Base-by-base conservation (phyloP, 2,797 vertebrate genomes). In the Graptemys geographica region DNA sequence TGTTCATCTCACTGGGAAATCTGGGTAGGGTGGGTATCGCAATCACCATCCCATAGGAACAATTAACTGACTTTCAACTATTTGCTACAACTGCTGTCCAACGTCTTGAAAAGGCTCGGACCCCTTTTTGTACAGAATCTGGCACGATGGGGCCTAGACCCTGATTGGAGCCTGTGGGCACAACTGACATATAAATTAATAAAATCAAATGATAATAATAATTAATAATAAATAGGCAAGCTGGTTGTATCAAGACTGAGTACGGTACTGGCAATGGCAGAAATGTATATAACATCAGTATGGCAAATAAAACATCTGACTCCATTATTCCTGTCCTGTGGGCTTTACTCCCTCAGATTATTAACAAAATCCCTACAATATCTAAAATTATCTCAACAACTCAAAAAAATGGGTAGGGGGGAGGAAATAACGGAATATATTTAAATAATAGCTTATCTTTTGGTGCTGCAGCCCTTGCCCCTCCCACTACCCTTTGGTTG, bases 341-440 rank as follows among this genome's bases (percentile, higher is more conserved):
- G 53, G 69, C 15, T 8, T 21, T 49, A 11, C 10, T 18, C 31
- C 11, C 28, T 79, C 62, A 76, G 94, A 69, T 52, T 49, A 31
- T 52, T 11, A 8, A 33, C 25, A 41, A 90, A 27, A 69, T 69
- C 33, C 33, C 33, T 69, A n/a, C 18, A 69, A 69, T n/a, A 69
- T 18, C 33, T 21, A 53, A 76, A 80, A 4, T 41, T 62, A 44
- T 51, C 49, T 16, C 81, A 28, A 41, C 4, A 79, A 15, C 23
- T 81, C 0, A 0, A 79, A 74, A 82, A 44, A 62, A 12, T 55
- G 12, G 11, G 8, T 53, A 53, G 19, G 52, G 16, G 9, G 25
- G 28, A 2, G 82, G 18, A 3, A 82, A 2, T 51, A 87, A 56
- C 0, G 3, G 1, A 7, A 0, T 57, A 13, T 3, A 8, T 25